Evolutionary conservation across 2,888 invertebrate species (phyloP).

Genomic region (Eretmocerus hayati): DNA sequence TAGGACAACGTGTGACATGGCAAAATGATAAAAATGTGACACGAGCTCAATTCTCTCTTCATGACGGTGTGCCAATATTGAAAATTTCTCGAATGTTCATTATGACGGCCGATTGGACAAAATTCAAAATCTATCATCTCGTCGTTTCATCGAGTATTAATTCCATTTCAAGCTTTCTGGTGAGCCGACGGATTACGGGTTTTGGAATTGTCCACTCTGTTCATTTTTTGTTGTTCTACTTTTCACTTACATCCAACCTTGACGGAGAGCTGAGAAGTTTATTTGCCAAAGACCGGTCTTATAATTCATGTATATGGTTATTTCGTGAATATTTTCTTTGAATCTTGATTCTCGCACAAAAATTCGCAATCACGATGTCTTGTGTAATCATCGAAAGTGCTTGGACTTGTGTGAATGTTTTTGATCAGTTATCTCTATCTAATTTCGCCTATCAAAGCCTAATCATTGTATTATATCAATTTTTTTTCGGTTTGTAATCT

Average conservation of each 20-base stretch:
- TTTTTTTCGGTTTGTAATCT: slow-evolving; percentile 9
- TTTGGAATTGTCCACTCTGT: too few species aligned
- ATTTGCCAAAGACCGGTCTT: slow-evolving; percentile 34
- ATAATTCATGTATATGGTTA: slow-evolving; percentile 12
- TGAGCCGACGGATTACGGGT: slow-evolving; percentile 11
- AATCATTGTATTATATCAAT: slow-evolving; percentile 7
- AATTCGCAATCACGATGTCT: not conserved
- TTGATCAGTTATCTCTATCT: not conserved
- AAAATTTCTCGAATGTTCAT: not conserved
- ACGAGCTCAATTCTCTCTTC: slow-evolving; percentile 27
- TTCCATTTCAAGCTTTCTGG: slow-evolving; percentile 18
- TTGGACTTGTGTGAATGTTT: slow-evolving; percentile 9
- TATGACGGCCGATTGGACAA: not conserved
- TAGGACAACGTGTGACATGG: too few species aligned
- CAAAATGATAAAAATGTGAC: too few species aligned
- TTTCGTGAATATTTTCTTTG: slow-evolving; percentile 23
- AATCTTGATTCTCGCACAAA: slow-evolving; percentile 21
- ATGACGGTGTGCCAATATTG: slow-evolving; percentile 44
- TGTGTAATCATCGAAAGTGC: too few species aligned
- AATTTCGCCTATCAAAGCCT: slow-evolving; percentile 5
- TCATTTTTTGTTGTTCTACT: too few species aligned
- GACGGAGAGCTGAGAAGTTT: slow-evolving; percentile 24
- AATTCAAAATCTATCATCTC: slow-evolving; percentile 8
- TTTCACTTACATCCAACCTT: slow-evolving; percentile 7
- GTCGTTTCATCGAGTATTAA: slow-evolving; percentile 11